These are phyloP conservation scores for Onchidella celtica DNA, from an alignment of 2,888 invertebrate genomes.

Conservation along the genomic window DNA sequence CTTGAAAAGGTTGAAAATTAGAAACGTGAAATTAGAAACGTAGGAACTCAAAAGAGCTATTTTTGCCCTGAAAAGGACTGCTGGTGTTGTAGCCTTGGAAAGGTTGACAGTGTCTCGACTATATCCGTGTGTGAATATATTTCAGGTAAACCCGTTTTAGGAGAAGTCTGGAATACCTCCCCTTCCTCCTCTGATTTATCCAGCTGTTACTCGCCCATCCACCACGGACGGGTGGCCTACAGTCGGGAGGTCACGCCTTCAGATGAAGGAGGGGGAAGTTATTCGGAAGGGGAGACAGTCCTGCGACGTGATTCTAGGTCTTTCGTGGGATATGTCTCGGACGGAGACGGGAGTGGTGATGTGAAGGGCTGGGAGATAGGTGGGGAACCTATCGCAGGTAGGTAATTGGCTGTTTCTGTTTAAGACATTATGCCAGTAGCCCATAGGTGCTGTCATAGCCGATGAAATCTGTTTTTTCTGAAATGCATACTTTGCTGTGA, in stretches of 20 bases:
- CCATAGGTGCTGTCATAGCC: too few relatives aligned
- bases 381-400: background rate
- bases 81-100: too few relatives aligned
- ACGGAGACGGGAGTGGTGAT: background rate
- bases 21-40: too few relatives aligned
- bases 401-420: too few relatives aligned
- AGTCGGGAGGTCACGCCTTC: constrained; percentile 43
- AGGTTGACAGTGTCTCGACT: too few relatives aligned
- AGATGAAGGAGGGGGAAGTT: constrained; percentile 19
- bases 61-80: too few relatives aligned
- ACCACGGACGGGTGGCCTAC: background rate
- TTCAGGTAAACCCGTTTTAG: constrained; percentile 43
- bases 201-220: background rate
- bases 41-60: too few relatives aligned
- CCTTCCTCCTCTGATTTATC: constrained; percentile 41
- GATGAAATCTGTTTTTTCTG: too few relatives aligned
- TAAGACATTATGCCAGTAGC: too few relatives aligned
- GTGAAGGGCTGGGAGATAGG: background rate
- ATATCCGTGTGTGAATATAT: too few relatives aligned
- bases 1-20: too few relatives aligned
- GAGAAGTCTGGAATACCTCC: constrained; percentile 45
- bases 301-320: background rate
- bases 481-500: too few relatives aligned
- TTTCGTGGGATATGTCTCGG: background rate
- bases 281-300: background rate